phyloP scores from a whole-genome alignment of 2,113 vertebrate species.

The Damaliscus lunatus region DNA sequence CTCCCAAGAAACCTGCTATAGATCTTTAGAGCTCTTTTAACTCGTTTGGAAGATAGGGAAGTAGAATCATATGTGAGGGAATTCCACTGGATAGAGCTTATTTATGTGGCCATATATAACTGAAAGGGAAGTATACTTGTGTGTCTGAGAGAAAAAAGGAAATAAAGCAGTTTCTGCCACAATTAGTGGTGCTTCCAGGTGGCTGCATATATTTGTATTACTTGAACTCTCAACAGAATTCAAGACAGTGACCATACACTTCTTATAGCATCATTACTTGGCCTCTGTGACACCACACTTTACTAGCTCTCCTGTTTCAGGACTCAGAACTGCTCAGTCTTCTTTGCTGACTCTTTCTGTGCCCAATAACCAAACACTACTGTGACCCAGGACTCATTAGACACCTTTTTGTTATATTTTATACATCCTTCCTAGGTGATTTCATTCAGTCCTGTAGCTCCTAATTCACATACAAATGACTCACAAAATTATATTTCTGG shows the following conservation, averaged over 20 bases:
- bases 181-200: not conserved
- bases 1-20: not conserved
- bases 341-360: not conserved
- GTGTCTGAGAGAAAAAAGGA: not conserved
- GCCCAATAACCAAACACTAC: not conserved
- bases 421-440: not conserved
- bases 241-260: not conserved
- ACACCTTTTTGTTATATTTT: not conserved
- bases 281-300: not conserved
- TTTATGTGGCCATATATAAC: not conserved
- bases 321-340: not conserved
- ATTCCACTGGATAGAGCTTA: not conserved
- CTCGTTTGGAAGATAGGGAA: not conserved
- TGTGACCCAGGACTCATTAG: not conserved
- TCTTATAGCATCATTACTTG: not conserved
- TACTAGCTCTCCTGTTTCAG: not conserved
- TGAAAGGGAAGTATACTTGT: not conserved
- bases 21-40: no score
- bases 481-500: not conserved
- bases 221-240: not conserved
- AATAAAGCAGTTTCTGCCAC: not conserved
- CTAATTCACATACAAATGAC: not conserved
- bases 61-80: not conserved
- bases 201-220: not conserved
- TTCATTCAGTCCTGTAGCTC: not conserved